Evolutionary conservation across 2,888 invertebrate genomes (phyloP).

Genomic region (Steinernema carpocapsae): DNA sequence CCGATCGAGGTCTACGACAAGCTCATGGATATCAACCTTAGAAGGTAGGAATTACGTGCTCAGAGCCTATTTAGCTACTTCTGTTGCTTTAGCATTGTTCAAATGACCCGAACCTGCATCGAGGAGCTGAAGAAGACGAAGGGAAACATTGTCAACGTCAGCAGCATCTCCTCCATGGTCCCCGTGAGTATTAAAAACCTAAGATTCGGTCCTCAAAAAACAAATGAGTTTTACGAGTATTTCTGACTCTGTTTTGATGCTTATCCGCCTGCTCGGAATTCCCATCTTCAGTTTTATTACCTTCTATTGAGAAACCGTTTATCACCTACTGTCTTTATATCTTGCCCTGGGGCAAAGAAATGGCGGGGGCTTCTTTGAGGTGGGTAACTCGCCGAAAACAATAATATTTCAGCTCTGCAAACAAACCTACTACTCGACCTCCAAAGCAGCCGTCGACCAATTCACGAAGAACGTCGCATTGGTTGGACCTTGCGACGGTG

Average conservation of each 20-base stretch:
- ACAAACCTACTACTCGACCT: conserved; percentile 84
- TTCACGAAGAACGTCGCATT: conserved; percentile 88
- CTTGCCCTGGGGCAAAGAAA: no score
- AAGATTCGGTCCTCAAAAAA: no score
- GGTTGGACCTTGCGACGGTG: conserved; percentile 75
- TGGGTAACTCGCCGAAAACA: not conserved
- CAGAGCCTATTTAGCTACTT: not conserved
- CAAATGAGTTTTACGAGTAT: no score
- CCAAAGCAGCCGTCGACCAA: conserved; percentile 91
- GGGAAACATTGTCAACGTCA: no score
- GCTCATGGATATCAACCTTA: conserved; percentile 43
- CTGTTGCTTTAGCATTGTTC: conserved; percentile 65
- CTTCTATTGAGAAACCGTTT: no score
- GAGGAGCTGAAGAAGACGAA: conserved; percentile 82
- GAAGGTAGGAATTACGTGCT: conserved; percentile 35
- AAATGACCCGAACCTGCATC: conserved; percentile 79
- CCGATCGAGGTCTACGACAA: conserved; percentile 46
- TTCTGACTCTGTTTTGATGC: no score
- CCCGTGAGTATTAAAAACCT: no score
- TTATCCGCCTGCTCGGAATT: no score
- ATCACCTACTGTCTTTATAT: no score
- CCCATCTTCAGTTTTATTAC: no score
- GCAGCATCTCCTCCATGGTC: conserved; percentile 88
- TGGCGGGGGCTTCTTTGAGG: no score
- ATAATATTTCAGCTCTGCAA: conserved; percentile 76